Percentiles rank a stretch among this genome's conserved stretches.
Evolutionary conservation across 2,113 vertebrate species (phyloP).

Genomic region (Carassius gibelio): DNA sequence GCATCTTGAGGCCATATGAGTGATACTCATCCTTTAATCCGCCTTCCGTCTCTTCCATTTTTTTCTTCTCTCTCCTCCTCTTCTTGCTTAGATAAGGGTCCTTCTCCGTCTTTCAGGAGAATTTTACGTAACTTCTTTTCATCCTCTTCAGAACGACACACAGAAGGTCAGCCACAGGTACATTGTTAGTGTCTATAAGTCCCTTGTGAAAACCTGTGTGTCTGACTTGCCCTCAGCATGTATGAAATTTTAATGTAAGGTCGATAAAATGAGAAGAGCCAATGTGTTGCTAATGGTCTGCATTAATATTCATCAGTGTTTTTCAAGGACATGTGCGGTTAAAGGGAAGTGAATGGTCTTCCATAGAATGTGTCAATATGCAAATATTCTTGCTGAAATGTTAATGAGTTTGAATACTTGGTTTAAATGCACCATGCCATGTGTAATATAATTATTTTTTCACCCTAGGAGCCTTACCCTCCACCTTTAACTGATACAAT

Average conservation of each 20-base stretch:
- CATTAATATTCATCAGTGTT: slow-evolving; percentile 37
- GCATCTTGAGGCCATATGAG: not conserved
- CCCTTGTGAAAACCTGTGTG: not conserved
- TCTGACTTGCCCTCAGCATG: slow-evolving; percentile 8
- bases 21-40: slow-evolving; percentile 17
- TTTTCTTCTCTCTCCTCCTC: slow-evolving; percentile 12
- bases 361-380: not conserved
- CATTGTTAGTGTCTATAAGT: slow-evolving; percentile 4
- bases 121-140: slow-evolving; percentile 68
- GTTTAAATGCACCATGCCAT: not conserved
- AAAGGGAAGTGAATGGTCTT: slow-evolving; percentile 2
- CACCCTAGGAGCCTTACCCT: slow-evolving; percentile 64
- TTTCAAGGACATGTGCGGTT: slow-evolving; percentile 20
- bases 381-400: not conserved
- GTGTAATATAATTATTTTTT: slow-evolving; percentile 23
- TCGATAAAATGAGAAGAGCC: not conserved
- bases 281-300: slow-evolving; percentile 19
- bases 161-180: slow-evolving; percentile 69
- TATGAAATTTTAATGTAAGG: slow-evolving; percentile 13
- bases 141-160: slow-evolving; percentile 57
- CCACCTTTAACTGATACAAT: slow-evolving; percentile 81
- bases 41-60: not conserved
- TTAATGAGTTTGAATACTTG: slow-evolving; percentile 1
- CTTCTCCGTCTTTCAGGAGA: slow-evolving; percentile 68
- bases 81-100: slow-evolving; percentile 62